Conservation (phyloP, 2,113 vertebrate genomes). For the Rallus limicola region DNA sequence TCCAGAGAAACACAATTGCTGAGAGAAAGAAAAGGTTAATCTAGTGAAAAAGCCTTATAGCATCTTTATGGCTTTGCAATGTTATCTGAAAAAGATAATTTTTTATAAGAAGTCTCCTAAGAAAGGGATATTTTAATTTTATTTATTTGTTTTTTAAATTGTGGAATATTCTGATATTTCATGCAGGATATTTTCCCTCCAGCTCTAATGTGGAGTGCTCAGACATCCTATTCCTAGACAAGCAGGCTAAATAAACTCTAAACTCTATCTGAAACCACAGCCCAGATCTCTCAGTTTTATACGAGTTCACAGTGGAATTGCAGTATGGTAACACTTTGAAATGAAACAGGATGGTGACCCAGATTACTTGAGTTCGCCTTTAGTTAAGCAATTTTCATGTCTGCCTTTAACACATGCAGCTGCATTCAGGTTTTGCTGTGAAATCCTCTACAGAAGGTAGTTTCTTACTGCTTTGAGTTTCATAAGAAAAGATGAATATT, state of each 20-base stretch:
- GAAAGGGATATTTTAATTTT: background rate
- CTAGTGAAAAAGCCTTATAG: background rate
- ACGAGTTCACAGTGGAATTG: background rate
- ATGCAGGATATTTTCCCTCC: background rate
- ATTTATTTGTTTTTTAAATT: background rate
- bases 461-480: background rate
- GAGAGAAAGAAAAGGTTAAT: background rate
- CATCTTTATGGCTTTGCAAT: background rate
- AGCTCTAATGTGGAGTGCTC: background rate
- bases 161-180: background rate
- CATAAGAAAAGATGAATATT: background rate
- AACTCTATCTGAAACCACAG: background rate
- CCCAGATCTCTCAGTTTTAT: background rate
- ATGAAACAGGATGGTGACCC: background rate
- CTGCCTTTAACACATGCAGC: background rate
- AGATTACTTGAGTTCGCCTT: background rate
- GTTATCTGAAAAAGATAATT: background rate
- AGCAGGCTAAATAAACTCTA: background rate
- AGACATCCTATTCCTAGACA: background rate
- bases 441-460: background rate
- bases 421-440: background rate
- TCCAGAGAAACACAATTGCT: background rate
- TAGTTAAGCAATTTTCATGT: background rate
- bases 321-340: background rate
- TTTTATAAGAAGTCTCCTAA: background rate